phyloP scores from a whole-genome alignment of 2,113 vertebrate genomes.

The Irena cyanogastra region DNA sequence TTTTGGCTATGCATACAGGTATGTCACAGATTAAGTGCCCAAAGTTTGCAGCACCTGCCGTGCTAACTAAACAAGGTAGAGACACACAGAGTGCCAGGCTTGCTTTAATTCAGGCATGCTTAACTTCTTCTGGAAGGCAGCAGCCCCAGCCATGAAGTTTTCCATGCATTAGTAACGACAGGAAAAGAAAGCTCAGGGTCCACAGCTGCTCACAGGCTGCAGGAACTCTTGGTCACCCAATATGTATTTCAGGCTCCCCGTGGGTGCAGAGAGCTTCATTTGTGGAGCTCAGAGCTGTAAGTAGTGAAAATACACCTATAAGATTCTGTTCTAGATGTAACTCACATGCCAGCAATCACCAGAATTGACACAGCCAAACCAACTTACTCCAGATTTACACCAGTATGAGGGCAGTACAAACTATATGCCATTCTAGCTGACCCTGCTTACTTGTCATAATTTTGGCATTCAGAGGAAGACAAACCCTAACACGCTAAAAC shows the following conservation, averaged over 20 bases:
- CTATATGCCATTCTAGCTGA: not conserved
- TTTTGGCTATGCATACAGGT: not conserved
- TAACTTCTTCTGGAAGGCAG: constrained; percentile 42
- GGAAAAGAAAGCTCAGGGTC: not conserved
- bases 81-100: not conserved
- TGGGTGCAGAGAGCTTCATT: not conserved
- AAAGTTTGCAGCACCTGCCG: not conserved
- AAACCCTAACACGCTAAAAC: not conserved
- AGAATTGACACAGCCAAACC: not conserved
- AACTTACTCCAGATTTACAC: not conserved
- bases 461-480: not conserved
- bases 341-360: not conserved
- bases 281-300: not conserved
- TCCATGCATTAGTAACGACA: constrained; percentile 15
- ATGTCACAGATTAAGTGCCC: not conserved
- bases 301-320: not conserved
- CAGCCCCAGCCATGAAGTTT: constrained; percentile 1
- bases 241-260: not conserved
- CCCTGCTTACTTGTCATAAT: not conserved
- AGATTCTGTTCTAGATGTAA: not conserved
- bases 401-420: not conserved
- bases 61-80: not conserved
- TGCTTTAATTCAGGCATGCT: constrained; percentile 8
- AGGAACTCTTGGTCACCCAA: not conserved
- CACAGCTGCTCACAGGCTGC: constrained; percentile 22